Base-by-base conservation (phyloP, 2,113 vertebrate species). In the Caracal caracal region DNA sequence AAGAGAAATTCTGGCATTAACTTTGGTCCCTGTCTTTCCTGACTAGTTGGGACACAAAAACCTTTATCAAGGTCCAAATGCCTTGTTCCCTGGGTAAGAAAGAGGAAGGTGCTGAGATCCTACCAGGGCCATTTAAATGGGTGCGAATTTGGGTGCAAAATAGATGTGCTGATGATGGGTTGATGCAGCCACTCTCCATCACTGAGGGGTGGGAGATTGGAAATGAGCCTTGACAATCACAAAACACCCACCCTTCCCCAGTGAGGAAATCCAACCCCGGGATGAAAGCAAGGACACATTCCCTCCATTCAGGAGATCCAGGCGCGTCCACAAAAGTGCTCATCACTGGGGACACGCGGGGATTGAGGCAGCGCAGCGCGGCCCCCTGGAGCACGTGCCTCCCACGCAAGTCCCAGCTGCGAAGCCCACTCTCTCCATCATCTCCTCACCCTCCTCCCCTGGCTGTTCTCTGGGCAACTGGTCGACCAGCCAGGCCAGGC, bases 351-450 rank as follows among this genome's bases (percentile, higher is more conserved):
- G 49, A 71, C 0, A 10, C 61, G 59, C 71, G 63, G 0, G 0
- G 47, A 61, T 6, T 49, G 61, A 49, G 47, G 6, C n/a, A 33
- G 59, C 2, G 0, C 30, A 22, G 61, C 5, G 4, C n/a, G 0
- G 0, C 83, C 83, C 0, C 93, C 71, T 33, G 17, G 92, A 43
- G 6, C 61, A 49, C 3, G 3, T 59, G 24, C 16, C 73, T 26
- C 47, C n/a, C 88, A 78, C 20, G 20, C 2, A 49, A 92, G 61
- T 12, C 56, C 40, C 84, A 5, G 49, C 75, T 40, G 63, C 0
- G 2, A 49, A 15, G 71, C 6, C 49, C 16, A 90, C n/a, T 4
- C 3, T 17, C 66, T 3, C 1, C 37, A 0, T 7, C 86, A 10
- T 10, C 53, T 26, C 28, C 0, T 28, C 24, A 37, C 53, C 73